Conservation (phyloP, 2,888 invertebrate genomes). For the Drosophila paramelanica region DNA sequence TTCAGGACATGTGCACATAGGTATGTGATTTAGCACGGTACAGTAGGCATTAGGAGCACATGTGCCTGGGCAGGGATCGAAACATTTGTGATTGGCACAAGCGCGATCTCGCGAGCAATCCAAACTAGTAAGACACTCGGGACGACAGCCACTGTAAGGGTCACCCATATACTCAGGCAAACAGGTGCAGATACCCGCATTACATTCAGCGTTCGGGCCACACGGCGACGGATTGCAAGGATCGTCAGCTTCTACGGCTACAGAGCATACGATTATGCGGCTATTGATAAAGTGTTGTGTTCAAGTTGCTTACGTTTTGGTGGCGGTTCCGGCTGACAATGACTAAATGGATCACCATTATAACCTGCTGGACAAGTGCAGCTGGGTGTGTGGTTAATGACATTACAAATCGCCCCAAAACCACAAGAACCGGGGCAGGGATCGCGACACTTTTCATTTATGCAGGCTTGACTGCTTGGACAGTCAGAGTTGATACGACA, state of each 20-base stretch:
- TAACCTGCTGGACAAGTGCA: conserved; percentile 88
- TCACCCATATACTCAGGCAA: conserved; percentile 90
- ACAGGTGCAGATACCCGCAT: conserved; percentile 76
- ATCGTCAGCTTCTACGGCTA: conserved; percentile 84
- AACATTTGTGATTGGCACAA: conserved; percentile 90
- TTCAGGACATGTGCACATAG: conserved; percentile 90
- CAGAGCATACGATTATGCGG: conserved; percentile 7
- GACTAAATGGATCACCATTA: conserved; percentile 91
- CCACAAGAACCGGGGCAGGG: conserved; percentile 91
- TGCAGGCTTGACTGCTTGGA: conserved; percentile 89
- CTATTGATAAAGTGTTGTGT: neutral
- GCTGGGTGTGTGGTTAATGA: conserved; percentile 90
- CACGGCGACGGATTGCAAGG: conserved; percentile 92
- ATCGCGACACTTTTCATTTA: conserved; percentile 89
- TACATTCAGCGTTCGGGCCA: conserved; percentile 90
- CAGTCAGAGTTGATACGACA: conserved; percentile 91
- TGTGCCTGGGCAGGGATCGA: conserved; percentile 91
- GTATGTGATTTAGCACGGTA: conserved; percentile 91
- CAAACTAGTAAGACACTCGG: conserved; percentile 91
- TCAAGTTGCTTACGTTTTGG: conserved; percentile 73
- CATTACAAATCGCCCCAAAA: conserved; percentile 87
- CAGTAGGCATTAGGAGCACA: conserved; percentile 92
- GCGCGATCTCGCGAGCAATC: conserved; percentile 90
- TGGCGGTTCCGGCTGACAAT: conserved; percentile 87
- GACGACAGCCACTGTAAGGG: conserved; percentile 91